Evolutionary conservation across 2,113 vertebrate genomes (phyloP).

Genomic region (Podarcis muralis): DNA sequence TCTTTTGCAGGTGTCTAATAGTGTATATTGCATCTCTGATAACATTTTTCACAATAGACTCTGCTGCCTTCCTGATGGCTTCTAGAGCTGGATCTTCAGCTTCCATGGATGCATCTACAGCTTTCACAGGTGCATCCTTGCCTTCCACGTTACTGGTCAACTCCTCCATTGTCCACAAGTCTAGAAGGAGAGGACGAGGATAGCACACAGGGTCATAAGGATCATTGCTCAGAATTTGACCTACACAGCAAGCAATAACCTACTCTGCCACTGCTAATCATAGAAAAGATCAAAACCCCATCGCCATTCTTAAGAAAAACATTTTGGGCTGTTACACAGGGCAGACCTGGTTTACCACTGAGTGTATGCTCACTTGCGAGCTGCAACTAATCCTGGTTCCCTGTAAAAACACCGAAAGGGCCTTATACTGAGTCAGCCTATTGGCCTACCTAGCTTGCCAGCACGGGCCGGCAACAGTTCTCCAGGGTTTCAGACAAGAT

Average conservation of each 20-base stretch:
- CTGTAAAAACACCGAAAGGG: background rate
- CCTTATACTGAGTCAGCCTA: background rate
- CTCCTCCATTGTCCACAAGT: background rate
- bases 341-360: too few species aligned
- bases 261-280: background rate
- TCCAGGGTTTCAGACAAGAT: background rate
- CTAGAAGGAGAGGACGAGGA: background rate
- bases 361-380: too few species aligned
- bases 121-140: too few species aligned
- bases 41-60: accelerated
- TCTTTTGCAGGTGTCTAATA: background rate
- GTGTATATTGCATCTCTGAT: background rate
- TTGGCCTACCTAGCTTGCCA: background rate
- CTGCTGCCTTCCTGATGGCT: background rate
- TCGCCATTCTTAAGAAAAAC: too few species aligned
- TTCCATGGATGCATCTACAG: too few species aligned
- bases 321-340: background rate
- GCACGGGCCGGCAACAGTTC: background rate
- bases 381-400: too few species aligned
- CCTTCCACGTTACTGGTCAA: background rate
- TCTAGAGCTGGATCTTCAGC: background rate
- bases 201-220: background rate
- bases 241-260: background rate
- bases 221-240: background rate
- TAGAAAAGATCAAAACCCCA: background rate